Conservation (phyloP, 2,888 invertebrate genomes). For the Syrphus vitripennis region DNA sequence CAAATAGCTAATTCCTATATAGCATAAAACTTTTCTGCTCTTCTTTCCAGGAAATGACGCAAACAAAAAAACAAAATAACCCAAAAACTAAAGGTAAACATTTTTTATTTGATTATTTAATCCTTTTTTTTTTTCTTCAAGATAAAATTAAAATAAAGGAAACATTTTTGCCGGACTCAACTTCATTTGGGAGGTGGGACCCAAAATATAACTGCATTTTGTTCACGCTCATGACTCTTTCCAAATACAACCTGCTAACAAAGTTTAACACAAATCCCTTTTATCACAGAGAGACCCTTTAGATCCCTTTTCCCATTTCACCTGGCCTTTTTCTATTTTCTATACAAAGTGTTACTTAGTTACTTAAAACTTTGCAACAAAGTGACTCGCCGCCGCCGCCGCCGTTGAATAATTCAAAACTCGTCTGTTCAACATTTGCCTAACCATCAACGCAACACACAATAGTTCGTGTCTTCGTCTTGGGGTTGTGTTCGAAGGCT, state of each 20-base stretch:
- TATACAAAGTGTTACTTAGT: not conserved
- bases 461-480: not conserved
- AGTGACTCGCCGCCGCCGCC: no score
- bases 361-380: conserved; percentile 3
- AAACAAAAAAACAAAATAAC: not conserved
- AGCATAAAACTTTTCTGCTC: not conserved
- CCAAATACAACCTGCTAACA: not conserved
- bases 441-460: not conserved
- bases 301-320: not conserved
- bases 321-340: not conserved
- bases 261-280: conserved; percentile 15
- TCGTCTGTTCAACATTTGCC: conserved; percentile 33
- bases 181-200: no score
- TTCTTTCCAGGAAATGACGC: not conserved
- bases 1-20: not conserved
- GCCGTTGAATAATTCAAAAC: conserved; percentile 26
- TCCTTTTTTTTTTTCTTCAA: not conserved
- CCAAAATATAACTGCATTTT: conserved; percentile 7
- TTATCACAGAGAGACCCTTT: not conserved
- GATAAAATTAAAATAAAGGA: not conserved
- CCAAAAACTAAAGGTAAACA: not conserved
- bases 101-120: not conserved
- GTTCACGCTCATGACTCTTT: not conserved
- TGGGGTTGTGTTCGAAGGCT: not conserved
- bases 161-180: not conserved